A percentile compares a stretch with the other conserved stretches of the same genome.
Conservation (phyloP, 2,888 invertebrate species). For the Yponomeuta evonymella region DNA sequence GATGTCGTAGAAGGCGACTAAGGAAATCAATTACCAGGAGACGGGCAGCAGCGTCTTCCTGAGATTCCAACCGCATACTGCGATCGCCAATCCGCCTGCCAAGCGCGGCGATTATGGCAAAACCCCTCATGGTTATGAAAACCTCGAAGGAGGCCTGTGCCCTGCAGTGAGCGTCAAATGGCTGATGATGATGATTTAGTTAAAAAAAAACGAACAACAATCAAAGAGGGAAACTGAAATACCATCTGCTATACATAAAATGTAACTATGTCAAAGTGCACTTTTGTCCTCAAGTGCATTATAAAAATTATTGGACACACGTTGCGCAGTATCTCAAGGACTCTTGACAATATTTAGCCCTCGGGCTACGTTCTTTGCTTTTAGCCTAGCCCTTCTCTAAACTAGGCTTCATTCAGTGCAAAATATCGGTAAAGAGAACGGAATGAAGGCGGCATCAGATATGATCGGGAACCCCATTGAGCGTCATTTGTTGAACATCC, state of each 20-base stretch:
- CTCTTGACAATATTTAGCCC: constrained; percentile 54
- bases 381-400: not conserved
- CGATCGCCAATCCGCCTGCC: too few species aligned
- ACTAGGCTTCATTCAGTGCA: not conserved
- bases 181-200: too few species aligned
- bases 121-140: too few species aligned
- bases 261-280: constrained; percentile 25
- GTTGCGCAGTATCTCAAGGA: constrained; percentile 36
- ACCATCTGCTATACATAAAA: not conserved
- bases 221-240: too few species aligned
- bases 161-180: too few species aligned
- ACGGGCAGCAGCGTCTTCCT: too few species aligned
- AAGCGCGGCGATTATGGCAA: too few species aligned
- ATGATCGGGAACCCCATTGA: not conserved
- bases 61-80: too few species aligned
- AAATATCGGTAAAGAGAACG: not conserved
- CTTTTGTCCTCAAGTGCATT: constrained; percentile 42
- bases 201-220: too few species aligned
- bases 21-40: too few species aligned
- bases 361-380: constrained; percentile 30
- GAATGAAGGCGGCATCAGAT: not conserved
- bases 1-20: too few species aligned
- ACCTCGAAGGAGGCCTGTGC: too few species aligned
- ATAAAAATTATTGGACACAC: constrained; percentile 60
- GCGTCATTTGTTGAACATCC: not conserved